phyloP scores from a whole-genome alignment of 2,113 vertebrate genomes.

The Oncorhynchus kisutch region DNA sequence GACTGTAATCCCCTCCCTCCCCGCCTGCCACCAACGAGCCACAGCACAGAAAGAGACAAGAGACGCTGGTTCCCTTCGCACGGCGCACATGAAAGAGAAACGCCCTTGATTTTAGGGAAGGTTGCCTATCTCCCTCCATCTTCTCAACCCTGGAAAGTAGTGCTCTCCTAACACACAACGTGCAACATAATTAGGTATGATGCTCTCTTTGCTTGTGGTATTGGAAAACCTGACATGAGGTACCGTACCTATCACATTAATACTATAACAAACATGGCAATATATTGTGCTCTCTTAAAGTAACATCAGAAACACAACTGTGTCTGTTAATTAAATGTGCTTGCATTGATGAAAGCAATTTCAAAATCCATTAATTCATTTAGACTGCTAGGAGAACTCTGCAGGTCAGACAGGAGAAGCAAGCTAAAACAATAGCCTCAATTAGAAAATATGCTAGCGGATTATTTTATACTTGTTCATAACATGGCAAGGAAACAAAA shows the following conservation, averaged over 20 bases:
- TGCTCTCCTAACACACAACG: slow-evolving; percentile 33
- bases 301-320: slow-evolving; percentile 31
- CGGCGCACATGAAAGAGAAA: slow-evolving; percentile 64
- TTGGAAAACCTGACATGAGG: neutral
- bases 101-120: slow-evolving; percentile 72
- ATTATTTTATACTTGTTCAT: slow-evolving; percentile 44
- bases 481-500: slow-evolving; percentile 41
- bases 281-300: neutral
- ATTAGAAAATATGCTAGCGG: slow-evolving; percentile 63
- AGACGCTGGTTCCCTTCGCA: slow-evolving; percentile 61
- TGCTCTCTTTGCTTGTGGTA: neutral
- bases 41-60: slow-evolving; percentile 21
- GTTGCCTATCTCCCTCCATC: slow-evolving; percentile 49
- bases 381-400: slow-evolving; percentile 70
- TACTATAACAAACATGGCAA: neutral
- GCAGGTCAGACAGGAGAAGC: slow-evolving; percentile 69
- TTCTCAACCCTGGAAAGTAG: slow-evolving; percentile 44
- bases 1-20: slow-evolving; percentile 66
- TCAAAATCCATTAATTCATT: slow-evolving; percentile 72
- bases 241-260: neutral
- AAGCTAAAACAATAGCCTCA: slow-evolving; percentile 67
- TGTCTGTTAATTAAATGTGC: slow-evolving; percentile 38
- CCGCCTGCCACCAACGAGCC: slow-evolving; percentile 59
- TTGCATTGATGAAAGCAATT: slow-evolving; percentile 68
- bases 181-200: slow-evolving; percentile 28